A percentile compares a stretch with the other conserved stretches of the same genome.
Conservation (phyloP, 1,140 invertebrate genomes). For the Magallana gigas region DNA sequence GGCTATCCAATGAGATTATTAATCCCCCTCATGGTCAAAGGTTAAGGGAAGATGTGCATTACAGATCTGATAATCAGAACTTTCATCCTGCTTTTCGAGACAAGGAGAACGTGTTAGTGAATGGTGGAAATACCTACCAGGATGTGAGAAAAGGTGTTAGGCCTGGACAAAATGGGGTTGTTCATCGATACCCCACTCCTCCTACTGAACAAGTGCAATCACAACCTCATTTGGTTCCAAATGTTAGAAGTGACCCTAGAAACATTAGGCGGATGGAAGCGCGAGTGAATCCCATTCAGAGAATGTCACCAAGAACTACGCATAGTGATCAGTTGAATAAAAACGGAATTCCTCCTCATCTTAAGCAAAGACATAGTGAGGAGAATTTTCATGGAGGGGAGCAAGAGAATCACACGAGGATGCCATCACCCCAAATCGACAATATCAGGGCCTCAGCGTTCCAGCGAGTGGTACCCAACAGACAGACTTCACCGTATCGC, state of each 20-base stretch:
- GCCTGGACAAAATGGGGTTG: constrained; percentile 8
- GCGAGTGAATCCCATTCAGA: constrained; percentile 11
- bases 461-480: constrained; percentile 26
- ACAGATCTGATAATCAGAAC: constrained; percentile 6
- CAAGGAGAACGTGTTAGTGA: constrained; percentile 8
- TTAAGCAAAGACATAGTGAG: not conserved
- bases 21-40: not conserved
- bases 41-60: constrained; percentile 25
- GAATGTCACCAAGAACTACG: not conserved
- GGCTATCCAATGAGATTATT: constrained; percentile 2
- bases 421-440: not conserved
- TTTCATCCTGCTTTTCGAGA: constrained; percentile 35
- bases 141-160: constrained; percentile 4
- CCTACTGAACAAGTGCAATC: constrained; percentile 30
- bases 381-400: not conserved
- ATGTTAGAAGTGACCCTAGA: not conserved
- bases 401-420: not conserved
- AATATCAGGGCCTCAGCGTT: constrained; percentile 28
- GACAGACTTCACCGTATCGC: constrained; percentile 14
- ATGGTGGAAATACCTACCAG: not conserved
- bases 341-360: not conserved
- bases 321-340: not conserved
- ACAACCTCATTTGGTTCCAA: not conserved
- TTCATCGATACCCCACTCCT: constrained; percentile 6
- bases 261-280: constrained; percentile 5